phyloP scores from a whole-genome alignment of 2,888 invertebrate species.

The Drosophila recens region DNA sequence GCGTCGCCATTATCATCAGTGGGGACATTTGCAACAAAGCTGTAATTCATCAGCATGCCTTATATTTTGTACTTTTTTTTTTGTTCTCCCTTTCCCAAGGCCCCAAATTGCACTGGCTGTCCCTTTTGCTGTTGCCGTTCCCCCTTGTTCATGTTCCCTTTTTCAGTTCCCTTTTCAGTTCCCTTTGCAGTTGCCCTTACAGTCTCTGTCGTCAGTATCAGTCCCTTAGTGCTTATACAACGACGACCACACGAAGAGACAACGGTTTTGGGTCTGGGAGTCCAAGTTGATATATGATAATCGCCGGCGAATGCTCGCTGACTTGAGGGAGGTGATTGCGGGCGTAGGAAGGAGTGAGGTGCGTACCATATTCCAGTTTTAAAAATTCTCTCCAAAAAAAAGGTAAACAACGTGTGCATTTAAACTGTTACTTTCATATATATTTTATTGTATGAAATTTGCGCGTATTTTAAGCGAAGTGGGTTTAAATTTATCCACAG shows the following conservation, averaged over 20 bases:
- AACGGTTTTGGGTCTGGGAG: conserved; percentile 24
- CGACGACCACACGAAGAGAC: conserved; percentile 3
- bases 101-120: conserved; percentile 29
- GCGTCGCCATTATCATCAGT: conserved; percentile 25
- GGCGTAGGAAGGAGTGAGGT: neutral
- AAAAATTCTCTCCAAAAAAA: conserved; percentile 42
- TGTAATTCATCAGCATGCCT: conserved; percentile 52
- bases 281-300: conserved; percentile 68
- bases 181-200: neutral
- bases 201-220: neutral
- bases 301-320: conserved; percentile 52
- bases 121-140: conserved; percentile 4
- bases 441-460: conserved; percentile 18
- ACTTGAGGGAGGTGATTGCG: neutral
- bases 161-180: neutral
- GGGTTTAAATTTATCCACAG: conserved; percentile 32
- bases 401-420: conserved; percentile 37
- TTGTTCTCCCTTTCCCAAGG: neutral
- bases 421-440: conserved; percentile 41
- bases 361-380: conserved; percentile 51
- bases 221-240: conserved; percentile 23
- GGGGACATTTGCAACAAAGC: conserved; percentile 40
- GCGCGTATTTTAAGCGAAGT: conserved; percentile 37
- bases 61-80: neutral
- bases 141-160: neutral